Evolutionary conservation across 2,797 vertebrate species (phyloP).

Genomic region (Hozukius guyotensis): DNA sequence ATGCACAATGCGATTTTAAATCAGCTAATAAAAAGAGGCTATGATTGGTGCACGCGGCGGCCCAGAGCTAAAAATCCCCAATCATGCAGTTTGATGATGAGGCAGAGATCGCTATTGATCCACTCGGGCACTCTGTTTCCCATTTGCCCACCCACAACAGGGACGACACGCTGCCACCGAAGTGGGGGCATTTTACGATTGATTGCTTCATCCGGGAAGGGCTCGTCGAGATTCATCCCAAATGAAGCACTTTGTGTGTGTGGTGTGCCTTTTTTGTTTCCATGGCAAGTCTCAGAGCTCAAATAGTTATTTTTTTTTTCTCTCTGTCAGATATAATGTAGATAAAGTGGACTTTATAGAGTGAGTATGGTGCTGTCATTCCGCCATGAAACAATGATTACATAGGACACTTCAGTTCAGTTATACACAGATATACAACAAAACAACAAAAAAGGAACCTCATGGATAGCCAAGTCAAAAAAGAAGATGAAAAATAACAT

Average conservation of each 20-base stretch:
- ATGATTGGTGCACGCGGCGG: slow-evolving; percentile 10
- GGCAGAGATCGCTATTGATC: slow-evolving; percentile 57
- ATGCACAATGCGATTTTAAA: slow-evolving; percentile 23
- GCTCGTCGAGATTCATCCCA: slow-evolving; percentile 36
- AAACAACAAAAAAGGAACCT: neutral
- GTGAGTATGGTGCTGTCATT: neutral
- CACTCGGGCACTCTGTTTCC: slow-evolving; percentile 37
- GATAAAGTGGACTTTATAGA: neutral
- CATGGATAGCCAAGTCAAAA: neutral
- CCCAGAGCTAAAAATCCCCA: slow-evolving; percentile 36
- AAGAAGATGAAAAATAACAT: neutral
- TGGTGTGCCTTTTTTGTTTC: neutral
- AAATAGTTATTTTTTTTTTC: neutral
- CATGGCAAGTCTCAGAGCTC: neutral
- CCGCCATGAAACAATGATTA: neutral
- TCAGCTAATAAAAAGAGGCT: slow-evolving; percentile 23
- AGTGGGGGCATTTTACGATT: slow-evolving; percentile 38
- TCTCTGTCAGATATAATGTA: neutral
- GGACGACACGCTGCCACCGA: slow-evolving; percentile 13
- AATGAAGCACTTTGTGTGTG: slow-evolving; percentile 39
- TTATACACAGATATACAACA: neutral
- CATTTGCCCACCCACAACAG: slow-evolving; percentile 20
- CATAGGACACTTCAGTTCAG: neutral
- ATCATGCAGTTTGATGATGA: slow-evolving; percentile 56
- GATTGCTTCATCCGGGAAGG: slow-evolving; percentile 52